A percentile compares a stretch with the other conserved stretches of the same genome.
These are phyloP conservation scores for Diaphora mendica DNA, from an alignment of 2,888 invertebrate species.

Conservation along the genomic window DNA sequence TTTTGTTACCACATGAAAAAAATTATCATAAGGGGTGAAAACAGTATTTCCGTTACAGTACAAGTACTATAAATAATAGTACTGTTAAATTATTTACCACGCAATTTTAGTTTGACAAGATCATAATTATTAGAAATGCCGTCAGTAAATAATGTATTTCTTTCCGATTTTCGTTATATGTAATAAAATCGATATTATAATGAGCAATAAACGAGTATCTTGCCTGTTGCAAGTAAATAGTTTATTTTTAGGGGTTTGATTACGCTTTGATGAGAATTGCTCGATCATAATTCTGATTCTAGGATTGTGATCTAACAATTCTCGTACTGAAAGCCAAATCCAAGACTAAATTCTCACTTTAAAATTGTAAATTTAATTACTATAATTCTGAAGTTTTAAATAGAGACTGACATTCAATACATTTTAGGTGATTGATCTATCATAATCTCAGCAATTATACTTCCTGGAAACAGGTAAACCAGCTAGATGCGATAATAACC, in stretches of 20 bases:
- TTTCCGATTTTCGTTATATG: neutral
- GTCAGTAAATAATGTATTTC: neutral
- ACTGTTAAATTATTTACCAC: neutral
- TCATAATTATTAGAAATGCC: neutral
- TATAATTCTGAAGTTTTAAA: neutral
- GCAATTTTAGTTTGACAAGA: neutral
- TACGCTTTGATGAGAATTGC: no score
- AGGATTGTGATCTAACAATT: neutral
- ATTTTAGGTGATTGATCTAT: neutral
- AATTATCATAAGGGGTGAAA: neutral
- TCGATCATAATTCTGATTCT: no score
- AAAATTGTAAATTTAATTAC: no score
- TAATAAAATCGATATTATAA: neutral
- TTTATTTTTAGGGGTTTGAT: no score
- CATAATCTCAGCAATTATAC: slow-evolving; percentile 20
- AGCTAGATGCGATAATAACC: slow-evolving; percentile 40
- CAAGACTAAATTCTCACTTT: neutral
- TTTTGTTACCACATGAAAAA: neutral
- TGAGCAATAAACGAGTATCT: neutral
- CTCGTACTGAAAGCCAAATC: neutral
- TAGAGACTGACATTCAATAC: neutral
- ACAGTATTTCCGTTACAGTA: neutral
- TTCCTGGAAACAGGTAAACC: slow-evolving; percentile 22
- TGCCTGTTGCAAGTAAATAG: neutral
- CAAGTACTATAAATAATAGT: neutral